Evolutionary conservation across 2,113 vertebrate species (phyloP), one percentile per base, ranked within the genome.

Genomic region (Brachyhypopomus occidentalis): DNA sequence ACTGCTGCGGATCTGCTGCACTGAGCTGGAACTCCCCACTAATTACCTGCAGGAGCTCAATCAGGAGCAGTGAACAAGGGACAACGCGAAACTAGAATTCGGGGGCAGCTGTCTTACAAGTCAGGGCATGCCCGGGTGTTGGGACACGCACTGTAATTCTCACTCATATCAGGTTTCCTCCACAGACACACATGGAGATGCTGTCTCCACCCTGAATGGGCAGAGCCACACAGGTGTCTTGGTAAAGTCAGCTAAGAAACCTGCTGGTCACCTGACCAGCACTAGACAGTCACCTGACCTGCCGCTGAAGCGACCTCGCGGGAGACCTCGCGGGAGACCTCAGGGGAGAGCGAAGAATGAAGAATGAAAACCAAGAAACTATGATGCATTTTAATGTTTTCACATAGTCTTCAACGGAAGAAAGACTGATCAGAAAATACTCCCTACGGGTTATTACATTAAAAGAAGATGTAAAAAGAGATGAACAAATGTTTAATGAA

Each of bases 81-180:
- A 63, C 45, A 36, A 56, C 45, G 67, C 5, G 27, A 59, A 60
- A 60, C 27, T 23, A 67, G 23, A 11, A 59, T 25, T 69, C 41
- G 36, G 56, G 14, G 16, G 52, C 25, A 8, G 77, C 16, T 9
- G 27, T 64, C 25, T 78, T 38, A 70, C n/a, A 27, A 2, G 52
- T 60, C n/a, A 30, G 48, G 41, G 38, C 38, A 30, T 16, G 41
- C 4, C 25, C 25, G 8, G 4, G 23, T 34, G 27, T 36, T 19
- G 34, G 64, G 19, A 67, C 14, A 12, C 23, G 71, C 36, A 45
- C 16, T 62, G 27, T 60, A 60, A 70, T 60, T 72, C 16, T 58
- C 20, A 27, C 60, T 77, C 23, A 41, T 79, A 71, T 79, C 77
- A 60, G 45, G 52, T 71, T 79, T 79, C 67, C 22, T 45, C 23